These are phyloP conservation scores for Scaptomyza hsui DNA, from an alignment of 1,140 invertebrate genomes.

Conservation along the genomic window DNA sequence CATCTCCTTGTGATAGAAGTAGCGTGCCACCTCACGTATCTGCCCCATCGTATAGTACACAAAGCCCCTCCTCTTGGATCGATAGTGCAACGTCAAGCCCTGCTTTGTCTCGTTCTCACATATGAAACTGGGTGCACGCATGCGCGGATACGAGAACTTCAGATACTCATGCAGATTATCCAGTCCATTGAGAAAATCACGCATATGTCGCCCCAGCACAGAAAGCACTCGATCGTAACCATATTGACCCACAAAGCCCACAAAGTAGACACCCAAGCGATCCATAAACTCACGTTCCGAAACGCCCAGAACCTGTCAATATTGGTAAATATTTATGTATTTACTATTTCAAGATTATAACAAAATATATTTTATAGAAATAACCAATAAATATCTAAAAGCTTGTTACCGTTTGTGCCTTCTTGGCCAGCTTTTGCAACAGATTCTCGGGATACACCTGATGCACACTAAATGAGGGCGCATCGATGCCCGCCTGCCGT, in stretches of 20 bases:
- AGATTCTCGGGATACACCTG: conserved; percentile 96
- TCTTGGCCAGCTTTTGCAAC: conserved; percentile 92
- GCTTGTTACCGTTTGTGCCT: conserved; percentile 92
- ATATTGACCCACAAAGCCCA: conserved; percentile 96
- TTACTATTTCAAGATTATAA: too few species aligned
- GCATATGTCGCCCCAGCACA: conserved; percentile 95
- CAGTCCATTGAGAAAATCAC: conserved; percentile 97
- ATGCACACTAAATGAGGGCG: conserved; percentile 95
- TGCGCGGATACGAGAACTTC: conserved; percentile 97
- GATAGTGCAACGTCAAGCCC: conserved; percentile 96
- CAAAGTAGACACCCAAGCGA: conserved; percentile 95
- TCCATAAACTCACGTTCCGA: conserved; percentile 94
- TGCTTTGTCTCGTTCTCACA: conserved; percentile 97
- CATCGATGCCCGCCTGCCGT: conserved; percentile 91
- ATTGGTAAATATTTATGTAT: neutral
- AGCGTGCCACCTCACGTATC: conserved; percentile 94
- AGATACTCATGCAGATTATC: conserved; percentile 99
- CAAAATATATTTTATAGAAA: neutral
- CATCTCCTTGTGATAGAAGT: conserved; percentile 97
- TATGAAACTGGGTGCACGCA: conserved; percentile 96
- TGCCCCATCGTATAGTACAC: conserved; percentile 99
- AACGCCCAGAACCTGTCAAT: conserved; percentile 91
- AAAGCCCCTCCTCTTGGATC: conserved; percentile 95
- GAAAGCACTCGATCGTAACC: conserved; percentile 96
- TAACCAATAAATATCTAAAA: too few species aligned